These are phyloP conservation scores for Menura novaehollandiae DNA, from an alignment of 2,113 vertebrate genomes.

Conservation along the genomic window DNA sequence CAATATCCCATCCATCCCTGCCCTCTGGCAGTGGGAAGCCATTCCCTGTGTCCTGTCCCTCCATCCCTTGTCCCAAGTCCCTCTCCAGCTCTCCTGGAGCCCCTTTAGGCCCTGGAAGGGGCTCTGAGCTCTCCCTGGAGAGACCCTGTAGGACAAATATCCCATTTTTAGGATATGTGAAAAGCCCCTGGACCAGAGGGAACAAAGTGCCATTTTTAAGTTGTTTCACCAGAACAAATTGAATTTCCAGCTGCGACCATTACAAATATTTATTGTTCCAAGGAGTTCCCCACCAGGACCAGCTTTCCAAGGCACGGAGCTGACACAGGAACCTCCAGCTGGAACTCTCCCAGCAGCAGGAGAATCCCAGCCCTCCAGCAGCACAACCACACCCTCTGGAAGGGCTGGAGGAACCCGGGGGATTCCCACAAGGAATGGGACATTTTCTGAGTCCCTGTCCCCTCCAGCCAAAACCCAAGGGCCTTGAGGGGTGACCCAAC, in stretches of 20 bases:
- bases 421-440: fast-evolving
- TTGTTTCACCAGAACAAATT: background rate
- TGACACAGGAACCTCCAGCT: background rate
- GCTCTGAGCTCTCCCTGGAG: background rate
- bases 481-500: fast-evolving
- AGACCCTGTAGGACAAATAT: background rate
- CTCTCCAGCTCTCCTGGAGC: background rate
- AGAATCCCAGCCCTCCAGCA: background rate
- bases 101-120: background rate
- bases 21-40: background rate
- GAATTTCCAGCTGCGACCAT: background rate
- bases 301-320: background rate
- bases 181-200: background rate
- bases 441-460: background rate
- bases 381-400: background rate
- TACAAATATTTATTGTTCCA: background rate
- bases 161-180: background rate
- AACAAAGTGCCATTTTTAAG: background rate
- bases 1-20: background rate
- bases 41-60: background rate
- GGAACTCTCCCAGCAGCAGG: background rate
- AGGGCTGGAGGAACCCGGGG: fast-evolving
- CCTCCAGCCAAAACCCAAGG: background rate
- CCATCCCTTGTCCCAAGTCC: background rate
- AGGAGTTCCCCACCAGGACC: background rate